Evolutionary conservation across 2,113 vertebrate species (phyloP).

Genomic region (Mesoclemmys tuberculata): DNA sequence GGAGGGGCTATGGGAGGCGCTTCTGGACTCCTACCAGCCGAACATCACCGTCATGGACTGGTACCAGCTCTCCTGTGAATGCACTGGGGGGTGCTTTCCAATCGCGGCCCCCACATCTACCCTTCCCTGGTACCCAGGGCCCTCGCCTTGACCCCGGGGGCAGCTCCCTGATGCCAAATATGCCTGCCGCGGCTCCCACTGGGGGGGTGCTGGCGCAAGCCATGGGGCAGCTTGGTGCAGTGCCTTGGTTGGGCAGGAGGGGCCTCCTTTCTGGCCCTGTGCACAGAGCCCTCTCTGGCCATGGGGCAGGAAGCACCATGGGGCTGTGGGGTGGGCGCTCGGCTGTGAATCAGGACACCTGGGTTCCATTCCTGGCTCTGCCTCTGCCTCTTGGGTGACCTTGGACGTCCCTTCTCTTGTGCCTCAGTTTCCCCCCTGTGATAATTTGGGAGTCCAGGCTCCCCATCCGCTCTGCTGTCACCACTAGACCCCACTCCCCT

Average conservation of each 20-base stretch:
- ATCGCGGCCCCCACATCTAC: not conserved
- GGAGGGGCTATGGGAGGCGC: constrained; percentile 86
- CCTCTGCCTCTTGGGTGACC: not conserved
- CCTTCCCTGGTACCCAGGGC: rapidly evolving
- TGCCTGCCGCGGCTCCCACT: no score
- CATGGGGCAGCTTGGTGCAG: not conserved
- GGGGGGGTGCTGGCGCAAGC: not conserved
- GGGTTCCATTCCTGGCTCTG: not conserved
- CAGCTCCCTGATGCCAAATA: not conserved
- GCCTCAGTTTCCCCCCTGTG: not conserved
- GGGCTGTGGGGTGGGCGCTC: not conserved
- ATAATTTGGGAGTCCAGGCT: not conserved
- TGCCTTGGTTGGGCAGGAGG: not conserved
- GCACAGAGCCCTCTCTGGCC: not conserved
- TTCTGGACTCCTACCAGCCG: constrained; percentile 86
- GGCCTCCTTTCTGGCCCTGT: not conserved
- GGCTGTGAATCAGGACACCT: not conserved
- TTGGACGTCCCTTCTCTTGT: not conserved
- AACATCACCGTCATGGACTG: constrained; percentile 87
- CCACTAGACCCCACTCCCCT: not conserved
- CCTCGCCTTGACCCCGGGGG: no score
- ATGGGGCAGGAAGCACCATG: not conserved
- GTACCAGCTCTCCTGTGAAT: constrained; percentile 47
- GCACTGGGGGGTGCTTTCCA: not conserved
- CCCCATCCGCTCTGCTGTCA: no score